These are phyloP conservation scores for Lasioglossum vierecki DNA, from an alignment of 2,888 invertebrate genomes.

Conservation along the genomic window DNA sequence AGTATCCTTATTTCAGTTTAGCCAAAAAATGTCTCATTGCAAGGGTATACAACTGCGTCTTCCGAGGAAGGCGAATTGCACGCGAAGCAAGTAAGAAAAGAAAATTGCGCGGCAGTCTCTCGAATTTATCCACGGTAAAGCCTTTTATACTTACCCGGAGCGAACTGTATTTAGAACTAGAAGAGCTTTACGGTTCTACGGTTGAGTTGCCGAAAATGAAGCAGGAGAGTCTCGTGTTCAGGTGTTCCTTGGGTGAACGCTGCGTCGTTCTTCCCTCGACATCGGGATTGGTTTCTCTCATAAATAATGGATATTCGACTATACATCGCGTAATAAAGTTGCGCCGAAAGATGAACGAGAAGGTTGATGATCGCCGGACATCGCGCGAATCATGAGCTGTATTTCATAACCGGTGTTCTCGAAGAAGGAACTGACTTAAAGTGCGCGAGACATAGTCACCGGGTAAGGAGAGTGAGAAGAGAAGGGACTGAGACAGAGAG, in stretches of 20 bases:
- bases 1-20: neutral
- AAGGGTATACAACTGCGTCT: neutral
- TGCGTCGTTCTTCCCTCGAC: neutral
- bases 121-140: neutral
- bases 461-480: conserved; percentile 39
- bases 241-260: neutral
- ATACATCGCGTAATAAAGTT: conserved; percentile 43
- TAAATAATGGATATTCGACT: conserved; percentile 44
- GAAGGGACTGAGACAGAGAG: conserved; percentile 29
- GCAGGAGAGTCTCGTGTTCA: neutral
- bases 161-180: conserved; percentile 1
- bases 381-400: conserved; percentile 46
- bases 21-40: neutral
- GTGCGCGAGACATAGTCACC: conserved; percentile 44
- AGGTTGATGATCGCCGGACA: conserved; percentile 58
- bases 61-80: neutral
- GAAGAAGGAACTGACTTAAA: conserved; percentile 54
- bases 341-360: conserved; percentile 32
- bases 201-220: neutral
- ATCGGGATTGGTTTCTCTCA: conserved; percentile 24
- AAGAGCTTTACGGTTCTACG: neutral
- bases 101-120: neutral
- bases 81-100: neutral
- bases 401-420: conserved; percentile 64
- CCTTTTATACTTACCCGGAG: neutral